Evolutionary conservation across 1,140 invertebrate species (phyloP), one percentile per base, ranked within the genome.

Genomic region (Ridgeia piscesae): DNA sequence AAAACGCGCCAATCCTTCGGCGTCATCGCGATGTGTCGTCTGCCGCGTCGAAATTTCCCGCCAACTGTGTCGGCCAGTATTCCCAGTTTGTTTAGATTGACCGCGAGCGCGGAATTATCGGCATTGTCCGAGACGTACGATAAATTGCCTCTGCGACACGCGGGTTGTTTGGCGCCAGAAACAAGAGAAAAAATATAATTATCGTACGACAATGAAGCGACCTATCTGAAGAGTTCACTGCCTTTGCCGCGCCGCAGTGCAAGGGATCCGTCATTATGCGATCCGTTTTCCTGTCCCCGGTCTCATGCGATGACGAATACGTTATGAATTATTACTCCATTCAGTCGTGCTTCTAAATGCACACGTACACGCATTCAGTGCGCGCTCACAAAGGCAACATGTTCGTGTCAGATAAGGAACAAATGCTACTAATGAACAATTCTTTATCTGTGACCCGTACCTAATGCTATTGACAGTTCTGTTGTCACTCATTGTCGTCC

Each of bases 21-120:
- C 58, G 58, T 77, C 58, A 77, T 77, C 58, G 58, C 58, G 58
- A 77, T 77, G 58, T 77, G 58, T 77, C 58, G 58, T 77, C 58
- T 77, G 58, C 58, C 27, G 58, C 58, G 58, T 17, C 58, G 58
- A 77, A 8, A 77, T 77, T 77, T 77, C 58, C 58, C 58, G 58
- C 58, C 58, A 77, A 77, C 58, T 77, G 58, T 77, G 58, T 77
- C 58, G 58, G 58, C 58, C 58, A 77, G 58, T 77, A 77, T 77
- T 77, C 58, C 58, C 58, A 77, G 58, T 77, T 77, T 21, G 27
- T 77, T 77, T 77, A 6, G 14, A 77, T 14, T 77, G 58, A 77
- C 58, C 58, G 58, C 58, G 4, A 27, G 58, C 58, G 58, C 58
- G 17, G 58, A 77, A 77, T 77, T 77, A 77, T 77, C 58, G 27